A percentile compares a stretch with the other conserved stretches of the same genome.
Conservation (phyloP, 2,888 invertebrate genomes). For the Uloborus plumipes region DNA sequence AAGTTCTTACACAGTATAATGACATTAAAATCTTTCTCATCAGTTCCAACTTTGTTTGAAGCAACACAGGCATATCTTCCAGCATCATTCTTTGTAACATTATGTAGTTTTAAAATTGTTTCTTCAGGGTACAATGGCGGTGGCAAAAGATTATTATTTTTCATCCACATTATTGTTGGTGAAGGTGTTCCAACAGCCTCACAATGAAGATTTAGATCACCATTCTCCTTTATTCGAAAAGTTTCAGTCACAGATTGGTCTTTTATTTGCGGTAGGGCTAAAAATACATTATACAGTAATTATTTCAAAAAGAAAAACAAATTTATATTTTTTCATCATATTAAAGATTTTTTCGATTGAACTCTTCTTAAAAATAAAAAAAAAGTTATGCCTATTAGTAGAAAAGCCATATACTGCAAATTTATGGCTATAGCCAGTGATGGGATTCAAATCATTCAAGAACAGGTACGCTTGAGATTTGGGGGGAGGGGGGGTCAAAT, state of each 20-base stretch:
- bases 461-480: too few species aligned
- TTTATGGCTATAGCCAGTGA: too few species aligned
- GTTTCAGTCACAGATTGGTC: constrained; percentile 49
- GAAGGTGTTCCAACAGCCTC: constrained; percentile 68
- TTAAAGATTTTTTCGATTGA: too few species aligned
- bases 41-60: constrained; percentile 67
- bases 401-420: too few species aligned
- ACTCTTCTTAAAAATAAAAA: too few species aligned
- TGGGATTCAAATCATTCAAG: too few species aligned
- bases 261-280: constrained; percentile 52
- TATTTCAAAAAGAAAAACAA: too few species aligned
- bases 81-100: constrained; percentile 51
- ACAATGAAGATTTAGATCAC: constrained; percentile 63
- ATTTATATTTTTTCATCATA: too few species aligned
- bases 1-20: constrained; percentile 69
- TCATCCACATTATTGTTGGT: constrained; percentile 50
- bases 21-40: constrained; percentile 69
- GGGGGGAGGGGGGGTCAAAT: too few species aligned
- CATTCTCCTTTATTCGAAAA: constrained; percentile 30
- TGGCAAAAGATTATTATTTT: constrained; percentile 22
- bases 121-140: constrained; percentile 7
- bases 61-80: constrained; percentile 66
- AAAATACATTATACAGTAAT: background rate
- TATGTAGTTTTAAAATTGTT: constrained; percentile 8
- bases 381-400: too few species aligned